Evolutionary conservation across 92 coral and sea anemone species (phyloP), one percentile per base, ranked within the genome.

Genomic region (Epizoanthus fatuus): DNA sequence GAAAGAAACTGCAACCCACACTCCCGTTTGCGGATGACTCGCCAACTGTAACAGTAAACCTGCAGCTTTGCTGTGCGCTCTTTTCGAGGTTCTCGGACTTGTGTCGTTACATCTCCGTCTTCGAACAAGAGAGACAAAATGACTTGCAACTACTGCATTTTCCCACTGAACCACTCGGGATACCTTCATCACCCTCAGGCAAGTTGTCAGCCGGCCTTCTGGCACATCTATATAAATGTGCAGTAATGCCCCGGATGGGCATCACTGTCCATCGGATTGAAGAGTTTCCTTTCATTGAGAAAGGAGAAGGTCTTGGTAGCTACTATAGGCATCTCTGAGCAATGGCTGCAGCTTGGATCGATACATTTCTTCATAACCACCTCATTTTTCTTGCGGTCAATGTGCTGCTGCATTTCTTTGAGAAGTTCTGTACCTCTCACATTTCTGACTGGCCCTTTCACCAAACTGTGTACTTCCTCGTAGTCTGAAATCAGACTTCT

Each of bases 301-400:
- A 45, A 76, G 15, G 57, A 38, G 62, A 76, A 56, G 39, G 0
- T 56, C 82, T 76, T 76, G 52, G 63, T 42, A 59, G 87, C 86
- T 70, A 87, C 37, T 15, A 81, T 62, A 69, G 87, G 91, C 14
- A 55, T 86, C 25, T 49, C 72, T 17, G 87, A 72, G 58, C 87
- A 88, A 63, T 87, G 69, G 35, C 80, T 51, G 54, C 91, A 87
- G 56, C 65, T 42, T 37, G 69, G 80, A 73, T 87, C 78, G 12
- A 69, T 78, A 51, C 91, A 87, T 81, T 87, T 87, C 69, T 65
- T 59, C 57, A 87, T 74, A 38, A 87, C 86, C 2, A 81, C 67
- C 69, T 87, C 87, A 70, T 81, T 87, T 44, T 68, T 81, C 68
- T 81, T 78, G 25, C 84, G 66, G 68, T 79, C 72, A 42, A 79